Evolutionary conservation across 2,888 invertebrate genomes (phyloP), one percentile per base, ranked within the genome.

Genomic region (Zeuzera pyrina): DNA sequence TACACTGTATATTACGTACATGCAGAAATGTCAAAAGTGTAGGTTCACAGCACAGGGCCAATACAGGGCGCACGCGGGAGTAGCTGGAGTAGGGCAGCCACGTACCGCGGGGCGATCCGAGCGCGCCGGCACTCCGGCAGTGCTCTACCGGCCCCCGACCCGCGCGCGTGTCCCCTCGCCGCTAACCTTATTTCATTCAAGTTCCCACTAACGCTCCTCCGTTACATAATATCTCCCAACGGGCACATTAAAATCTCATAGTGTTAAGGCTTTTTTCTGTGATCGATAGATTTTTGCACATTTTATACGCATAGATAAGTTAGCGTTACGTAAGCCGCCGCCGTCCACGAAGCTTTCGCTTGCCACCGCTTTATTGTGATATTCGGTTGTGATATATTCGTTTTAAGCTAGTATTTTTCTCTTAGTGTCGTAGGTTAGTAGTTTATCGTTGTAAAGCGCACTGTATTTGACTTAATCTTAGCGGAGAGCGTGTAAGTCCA

Each of bases 281-380:
- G 81, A 81, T 81, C 76, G 35, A 74, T 70, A 68, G 40, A 64
- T 68, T 77, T 76, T 78, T 67, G 79, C 78, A 79, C 73, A 59
- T 68, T 79, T 72, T 79, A 74, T 66, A 76, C 57, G 59, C 57
- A 53, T 76, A 72, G 66, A 57, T 71, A 71, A 64, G 65, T 72
- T 73, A 73, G 58, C 54, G 62, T 79, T 81, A 81, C 78, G 70
- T 81, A 81, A 79, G 74, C 64, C 67, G 69, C 79, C 81, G 69
- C 79, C 81, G 83, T 81, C 83, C 83, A 81, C 73, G 53, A 71
- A 81, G 79, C 78, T 79, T n/a, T 79, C 63, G 83, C 81, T 79
- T 76, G 77, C 76, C 71, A 73, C 69, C 53, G 77, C 79, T 76
- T 42, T 72, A 57, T 69, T 81, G 81, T 81, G 83, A 81, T 81